phyloP scores from a whole-genome alignment of 1,140 invertebrate species.

The Drosophila rufa region DNA sequence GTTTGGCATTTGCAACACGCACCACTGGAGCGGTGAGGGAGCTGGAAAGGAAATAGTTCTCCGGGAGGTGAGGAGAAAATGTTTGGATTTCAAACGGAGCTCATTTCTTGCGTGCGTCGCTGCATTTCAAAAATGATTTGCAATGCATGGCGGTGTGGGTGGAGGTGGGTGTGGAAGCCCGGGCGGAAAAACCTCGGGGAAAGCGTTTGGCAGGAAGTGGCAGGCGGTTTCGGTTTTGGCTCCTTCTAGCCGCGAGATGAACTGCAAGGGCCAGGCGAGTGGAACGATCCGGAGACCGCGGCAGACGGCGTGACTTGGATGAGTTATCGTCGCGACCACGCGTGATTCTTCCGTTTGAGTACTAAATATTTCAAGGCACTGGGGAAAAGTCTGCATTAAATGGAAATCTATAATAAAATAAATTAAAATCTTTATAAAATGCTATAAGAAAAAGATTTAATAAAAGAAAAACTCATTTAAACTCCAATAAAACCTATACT shows the following conservation, averaged over 20 bases:
- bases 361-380: constrained; percentile 23
- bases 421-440: neutral
- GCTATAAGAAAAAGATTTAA: neutral
- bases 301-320: constrained; percentile 76
- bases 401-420: fast-evolving
- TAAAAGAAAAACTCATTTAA: no score
- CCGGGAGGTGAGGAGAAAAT: constrained; percentile 50
- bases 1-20: constrained; percentile 82
- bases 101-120: constrained; percentile 78
- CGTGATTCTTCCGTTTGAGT: constrained; percentile 56
- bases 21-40: constrained; percentile 57
- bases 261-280: constrained; percentile 52
- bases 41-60: neutral
- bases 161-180: constrained; percentile 2
- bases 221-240: constrained; percentile 43
- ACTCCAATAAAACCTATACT: no score
- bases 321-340: constrained; percentile 72
- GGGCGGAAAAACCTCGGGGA: neutral
- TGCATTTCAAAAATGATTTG: constrained; percentile 80
- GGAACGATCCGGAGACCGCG: constrained; percentile 61
- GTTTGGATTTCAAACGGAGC: constrained; percentile 79
- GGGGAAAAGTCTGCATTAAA: neutral
- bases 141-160: constrained; percentile 35
- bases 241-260: constrained; percentile 62
- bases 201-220: constrained; percentile 65